Evolutionary conservation across 2,888 invertebrate genomes (phyloP).

Genomic region (Ormyrus rosae): DNA sequence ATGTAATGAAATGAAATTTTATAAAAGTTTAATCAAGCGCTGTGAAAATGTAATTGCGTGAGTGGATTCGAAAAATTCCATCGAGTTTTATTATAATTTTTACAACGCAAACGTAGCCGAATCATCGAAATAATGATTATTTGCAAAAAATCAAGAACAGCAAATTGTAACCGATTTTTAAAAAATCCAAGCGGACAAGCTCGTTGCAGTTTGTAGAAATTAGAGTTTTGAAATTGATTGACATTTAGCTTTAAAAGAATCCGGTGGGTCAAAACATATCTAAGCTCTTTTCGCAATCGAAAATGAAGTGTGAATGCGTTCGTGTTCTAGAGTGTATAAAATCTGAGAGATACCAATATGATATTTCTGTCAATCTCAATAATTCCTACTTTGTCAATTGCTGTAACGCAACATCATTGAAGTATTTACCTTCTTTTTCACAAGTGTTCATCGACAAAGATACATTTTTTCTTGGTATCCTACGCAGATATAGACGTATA

Average conservation of each 20-base stretch:
- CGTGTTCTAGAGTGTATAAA: slow-evolving; percentile 13
- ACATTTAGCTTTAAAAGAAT: slow-evolving; percentile 28
- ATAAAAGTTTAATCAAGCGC: slow-evolving; percentile 20
- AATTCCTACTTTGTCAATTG: slow-evolving; percentile 57
- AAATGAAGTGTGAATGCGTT: background rate
- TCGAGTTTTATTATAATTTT: background rate
- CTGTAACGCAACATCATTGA: slow-evolving; percentile 40
- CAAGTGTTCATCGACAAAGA: slow-evolving; percentile 21
- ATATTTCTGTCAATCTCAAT: slow-evolving; percentile 50
- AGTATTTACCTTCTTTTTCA: slow-evolving; percentile 17
- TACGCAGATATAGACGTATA: slow-evolving; percentile 12
- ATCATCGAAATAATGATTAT: background rate
- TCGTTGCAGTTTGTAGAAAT: slow-evolving; percentile 23
- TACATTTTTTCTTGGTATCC: slow-evolving; percentile 4
- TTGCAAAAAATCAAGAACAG: slow-evolving; percentile 6
- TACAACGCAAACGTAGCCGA: background rate
- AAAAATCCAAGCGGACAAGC: slow-evolving; percentile 11
- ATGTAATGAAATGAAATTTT: slow-evolving; percentile 23
- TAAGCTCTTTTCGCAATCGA: slow-evolving; percentile 2
- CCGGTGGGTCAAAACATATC: slow-evolving; percentile 19
- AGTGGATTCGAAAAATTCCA: slow-evolving; percentile 16
- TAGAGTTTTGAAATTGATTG: slow-evolving; percentile 24
- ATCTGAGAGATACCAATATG: slow-evolving; percentile 30
- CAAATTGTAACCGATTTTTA: background rate
- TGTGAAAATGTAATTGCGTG: slow-evolving; percentile 18